These are phyloP conservation scores for Sphenopsis melanotis DNA, from an alignment of 2,797 vertebrate genomes.

Conservation along the genomic window DNA sequence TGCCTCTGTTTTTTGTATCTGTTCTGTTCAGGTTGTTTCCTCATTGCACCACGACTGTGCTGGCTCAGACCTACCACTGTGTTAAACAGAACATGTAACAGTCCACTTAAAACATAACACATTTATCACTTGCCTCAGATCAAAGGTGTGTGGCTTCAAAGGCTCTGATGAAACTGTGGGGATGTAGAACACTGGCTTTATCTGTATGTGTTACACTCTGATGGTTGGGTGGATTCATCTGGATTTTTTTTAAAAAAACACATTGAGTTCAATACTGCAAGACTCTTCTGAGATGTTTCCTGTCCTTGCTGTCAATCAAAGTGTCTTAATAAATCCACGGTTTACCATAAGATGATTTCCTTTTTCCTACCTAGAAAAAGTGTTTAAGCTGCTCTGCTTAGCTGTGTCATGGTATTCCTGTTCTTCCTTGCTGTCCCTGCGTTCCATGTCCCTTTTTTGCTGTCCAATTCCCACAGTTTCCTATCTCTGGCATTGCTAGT, in stretches of 20 bases:
- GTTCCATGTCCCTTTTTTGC: not conserved
- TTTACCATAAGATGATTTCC: not conserved
- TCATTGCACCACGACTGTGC: not conserved
- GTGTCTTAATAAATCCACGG: not conserved
- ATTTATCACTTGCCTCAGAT: constrained; percentile 46
- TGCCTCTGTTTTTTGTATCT: not conserved
- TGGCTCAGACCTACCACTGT: not conserved
- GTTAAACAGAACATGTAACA: not conserved
- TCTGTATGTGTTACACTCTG: not conserved
- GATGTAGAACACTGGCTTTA: constrained; percentile 26
- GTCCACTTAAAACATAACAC: constrained; percentile 13
- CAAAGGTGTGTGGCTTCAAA: constrained; percentile 57
- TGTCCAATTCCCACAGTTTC: not conserved
- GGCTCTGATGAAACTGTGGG: not conserved
- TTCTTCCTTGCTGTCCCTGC: not conserved
- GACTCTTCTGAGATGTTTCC: not conserved
- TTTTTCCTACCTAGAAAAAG: not conserved
- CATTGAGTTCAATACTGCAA: not conserved
- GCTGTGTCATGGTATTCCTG: not conserved
- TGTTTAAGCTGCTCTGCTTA: not conserved
- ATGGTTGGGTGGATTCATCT: not conserved
- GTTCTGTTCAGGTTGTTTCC: constrained; percentile 8
- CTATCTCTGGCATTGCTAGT: not conserved
- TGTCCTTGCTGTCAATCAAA: not conserved
- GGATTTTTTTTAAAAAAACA: not conserved